Evolutionary conservation across 2,888 invertebrate genomes (phyloP).

Genomic region (Branchellion lobata): DNA sequence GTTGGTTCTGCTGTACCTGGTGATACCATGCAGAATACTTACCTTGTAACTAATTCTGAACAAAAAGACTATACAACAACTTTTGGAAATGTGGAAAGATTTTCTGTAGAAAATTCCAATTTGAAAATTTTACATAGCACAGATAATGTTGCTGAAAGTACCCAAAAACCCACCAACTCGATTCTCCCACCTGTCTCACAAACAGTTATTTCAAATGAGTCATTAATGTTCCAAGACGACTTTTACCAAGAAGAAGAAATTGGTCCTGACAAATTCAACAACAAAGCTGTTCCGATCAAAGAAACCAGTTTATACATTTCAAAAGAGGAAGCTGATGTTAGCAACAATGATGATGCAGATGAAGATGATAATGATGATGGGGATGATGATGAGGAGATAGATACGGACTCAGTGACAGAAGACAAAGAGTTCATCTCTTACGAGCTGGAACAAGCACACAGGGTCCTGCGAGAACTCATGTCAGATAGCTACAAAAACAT

Average conservation of each 20-base stretch:
- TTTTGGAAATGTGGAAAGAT: neutral
- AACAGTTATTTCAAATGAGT: neutral
- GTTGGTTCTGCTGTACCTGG: no score
- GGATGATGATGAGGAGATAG: conserved; percentile 16
- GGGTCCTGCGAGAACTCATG: conserved; percentile 63
- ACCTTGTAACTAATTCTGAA: no score
- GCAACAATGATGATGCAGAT: conserved; percentile 15
- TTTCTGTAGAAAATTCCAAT: neutral
- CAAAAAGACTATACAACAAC: no score
- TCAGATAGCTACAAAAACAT: conserved; percentile 59
- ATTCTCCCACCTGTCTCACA: no score
- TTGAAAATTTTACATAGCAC: no score
- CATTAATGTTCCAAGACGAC: neutral
- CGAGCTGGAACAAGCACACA: conserved; percentile 57
- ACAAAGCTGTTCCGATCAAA: neutral
- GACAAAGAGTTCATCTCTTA: conserved; percentile 16
- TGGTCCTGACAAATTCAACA: neutral
- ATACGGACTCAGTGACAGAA: conserved; percentile 5
- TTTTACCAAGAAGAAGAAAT: conserved; percentile 15
- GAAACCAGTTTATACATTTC: neutral
- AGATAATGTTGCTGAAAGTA: no score
- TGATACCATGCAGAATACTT: no score
- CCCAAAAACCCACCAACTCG: no score
- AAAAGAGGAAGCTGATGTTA: no score
- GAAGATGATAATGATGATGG: neutral